Evolutionary conservation across 1,140 invertebrate species (phyloP).

Genomic region (Trypoxylus dichotomus): DNA sequence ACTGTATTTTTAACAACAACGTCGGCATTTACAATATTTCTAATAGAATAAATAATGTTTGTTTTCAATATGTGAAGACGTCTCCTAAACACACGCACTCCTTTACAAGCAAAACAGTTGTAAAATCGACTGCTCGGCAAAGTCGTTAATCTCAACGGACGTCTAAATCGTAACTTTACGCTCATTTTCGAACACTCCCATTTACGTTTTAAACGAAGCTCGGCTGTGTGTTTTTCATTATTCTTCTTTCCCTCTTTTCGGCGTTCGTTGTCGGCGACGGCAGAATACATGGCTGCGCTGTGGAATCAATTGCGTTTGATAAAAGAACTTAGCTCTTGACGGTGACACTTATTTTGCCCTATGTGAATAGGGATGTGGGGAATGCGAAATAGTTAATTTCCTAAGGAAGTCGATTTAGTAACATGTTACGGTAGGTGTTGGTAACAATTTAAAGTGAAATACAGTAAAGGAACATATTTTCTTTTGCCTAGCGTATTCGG

Average conservation of each 20-base stretch:
- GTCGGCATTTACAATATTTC: slow-evolving; percentile 19
- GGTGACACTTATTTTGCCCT: slow-evolving; percentile 12
- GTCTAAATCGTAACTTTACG: slow-evolving; percentile 40
- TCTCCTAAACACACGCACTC: slow-evolving; percentile 35
- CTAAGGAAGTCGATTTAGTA: not conserved
- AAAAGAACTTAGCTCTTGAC: slow-evolving; percentile 14
- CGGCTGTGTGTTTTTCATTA: slow-evolving; percentile 20
- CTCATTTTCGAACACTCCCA: slow-evolving; percentile 19
- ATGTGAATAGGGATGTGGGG: not conserved
- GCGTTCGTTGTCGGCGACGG: not conserved
- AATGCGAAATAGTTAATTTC: slow-evolving; percentile 2
- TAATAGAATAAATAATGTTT: slow-evolving; percentile 9
- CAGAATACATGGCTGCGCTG: not conserved
- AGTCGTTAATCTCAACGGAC: slow-evolving; percentile 38
- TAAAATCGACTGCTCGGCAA: slow-evolving; percentile 37
- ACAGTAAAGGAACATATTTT: too few species aligned
- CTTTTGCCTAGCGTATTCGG: too few species aligned
- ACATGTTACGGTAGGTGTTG: not conserved
- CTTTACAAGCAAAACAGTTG: slow-evolving; percentile 31
- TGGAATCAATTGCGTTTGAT: slow-evolving; percentile 15
- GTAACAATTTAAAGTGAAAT: too few species aligned
- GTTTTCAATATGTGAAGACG: slow-evolving; percentile 24
- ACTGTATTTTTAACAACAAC: slow-evolving; percentile 4
- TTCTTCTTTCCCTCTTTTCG: not conserved
- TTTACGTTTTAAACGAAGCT: slow-evolving; percentile 17